These are phyloP conservation scores for Norana najaformis DNA, from an alignment of 2,888 invertebrate species.

Conservation along the genomic window DNA sequence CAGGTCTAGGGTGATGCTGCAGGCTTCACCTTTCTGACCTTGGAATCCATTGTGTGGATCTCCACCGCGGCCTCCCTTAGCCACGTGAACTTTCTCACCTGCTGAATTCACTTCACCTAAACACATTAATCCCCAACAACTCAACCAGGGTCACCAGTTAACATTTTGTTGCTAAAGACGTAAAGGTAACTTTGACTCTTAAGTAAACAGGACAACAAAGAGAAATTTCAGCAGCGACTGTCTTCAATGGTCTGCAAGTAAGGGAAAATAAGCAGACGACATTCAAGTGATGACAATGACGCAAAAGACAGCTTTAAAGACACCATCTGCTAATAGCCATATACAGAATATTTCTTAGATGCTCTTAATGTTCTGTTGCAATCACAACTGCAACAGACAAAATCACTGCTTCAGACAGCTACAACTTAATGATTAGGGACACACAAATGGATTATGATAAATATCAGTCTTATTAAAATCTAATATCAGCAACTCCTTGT, in stretches of 20 bases:
- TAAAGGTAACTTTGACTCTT: too few relatives aligned
- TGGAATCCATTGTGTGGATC: slow-evolving; percentile 75
- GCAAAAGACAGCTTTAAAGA: neutral
- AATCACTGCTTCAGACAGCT: neutral
- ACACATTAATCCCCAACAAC: slow-evolving; percentile 25
- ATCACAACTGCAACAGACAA: neutral
- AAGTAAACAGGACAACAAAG: neutral
- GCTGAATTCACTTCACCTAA: slow-evolving; percentile 54
- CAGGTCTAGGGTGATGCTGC: slow-evolving; percentile 77
- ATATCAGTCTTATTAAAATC: neutral
- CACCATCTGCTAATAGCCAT: neutral
- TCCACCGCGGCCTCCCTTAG: slow-evolving; percentile 75
- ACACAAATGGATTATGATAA: neutral
- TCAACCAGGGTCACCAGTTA: neutral
- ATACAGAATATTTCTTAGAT: neutral
- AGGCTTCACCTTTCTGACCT: slow-evolving; percentile 75
- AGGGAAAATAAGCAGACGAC: neutral
- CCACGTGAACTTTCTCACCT: slow-evolving; percentile 53
- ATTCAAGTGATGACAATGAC: neutral
- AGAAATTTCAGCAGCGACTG: neutral
- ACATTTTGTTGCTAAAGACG: neutral
- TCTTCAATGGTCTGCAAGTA: neutral
- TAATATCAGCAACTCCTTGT: neutral
- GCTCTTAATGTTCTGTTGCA: neutral
- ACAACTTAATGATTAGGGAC: neutral